Conservation (phyloP, 2,113 vertebrate species). For the Piaya cayana region DNA sequence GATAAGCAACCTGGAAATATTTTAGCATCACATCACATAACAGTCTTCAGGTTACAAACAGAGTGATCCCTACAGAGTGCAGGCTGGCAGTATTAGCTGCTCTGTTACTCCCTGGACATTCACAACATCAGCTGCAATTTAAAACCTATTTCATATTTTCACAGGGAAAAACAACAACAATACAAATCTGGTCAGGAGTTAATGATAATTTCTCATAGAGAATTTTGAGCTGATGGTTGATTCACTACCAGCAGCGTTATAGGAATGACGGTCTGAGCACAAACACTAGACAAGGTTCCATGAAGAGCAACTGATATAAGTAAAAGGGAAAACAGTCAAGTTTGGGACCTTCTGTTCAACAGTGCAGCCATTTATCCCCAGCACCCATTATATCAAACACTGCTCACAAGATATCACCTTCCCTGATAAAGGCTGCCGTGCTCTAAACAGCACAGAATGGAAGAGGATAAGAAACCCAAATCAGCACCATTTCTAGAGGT, state of each 20-base stretch:
- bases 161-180: not conserved
- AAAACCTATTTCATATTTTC: not conserved
- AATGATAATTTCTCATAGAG: not conserved
- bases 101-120: not conserved
- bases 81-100: not conserved
- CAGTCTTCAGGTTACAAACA: not conserved
- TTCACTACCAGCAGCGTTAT: not conserved
- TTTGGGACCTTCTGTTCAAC: not conserved
- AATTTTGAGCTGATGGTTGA: not conserved
- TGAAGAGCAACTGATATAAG: not conserved
- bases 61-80: not conserved
- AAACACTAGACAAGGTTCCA: not conserved
- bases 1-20: not conserved
- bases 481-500: fast-evolving
- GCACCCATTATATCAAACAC: not conserved
- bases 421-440: not conserved
- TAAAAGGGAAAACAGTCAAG: not conserved
- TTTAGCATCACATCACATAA: not conserved
- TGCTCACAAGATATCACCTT: not conserved
- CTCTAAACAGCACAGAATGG: not conserved
- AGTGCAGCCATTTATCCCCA: not conserved
- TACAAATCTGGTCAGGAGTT: not conserved
- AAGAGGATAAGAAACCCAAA: not conserved
- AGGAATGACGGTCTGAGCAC: not conserved
- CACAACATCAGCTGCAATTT: not conserved